Evolutionary conservation across 2,797 vertebrate species (phyloP), one percentile per base, ranked within the genome.

Genomic region (Sternotherus odoratus): DNA sequence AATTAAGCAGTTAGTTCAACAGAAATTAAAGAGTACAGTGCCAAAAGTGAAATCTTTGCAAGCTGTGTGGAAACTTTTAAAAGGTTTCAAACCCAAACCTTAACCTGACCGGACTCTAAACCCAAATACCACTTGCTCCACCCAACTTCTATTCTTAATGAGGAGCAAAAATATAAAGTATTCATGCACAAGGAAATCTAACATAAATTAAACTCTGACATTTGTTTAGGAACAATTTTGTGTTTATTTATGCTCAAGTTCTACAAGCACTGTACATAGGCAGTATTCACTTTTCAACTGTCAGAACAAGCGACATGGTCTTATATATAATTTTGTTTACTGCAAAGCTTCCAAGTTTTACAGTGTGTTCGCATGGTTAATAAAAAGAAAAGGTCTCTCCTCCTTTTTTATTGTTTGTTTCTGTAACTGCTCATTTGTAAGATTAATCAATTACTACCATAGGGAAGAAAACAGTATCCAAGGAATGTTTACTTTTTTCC

Each of bases 291-390:
- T 28, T 49, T 79, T 19, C 33, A 80, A 48, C 24, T 46, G 26
- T n/a, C 51, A 60, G 60, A 86, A 49, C 0, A 82, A 8, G 69
- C 16, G 1, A 8, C 0, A 0, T 12, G 11, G 4, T 66, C 83
- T 90, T 51, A 15, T 5, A 30, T 79, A 87, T 3, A 0, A 0
- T 23, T 36, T 36, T 77, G 39, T 63, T 91, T 60, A 85, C 49
- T 23, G 26, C 3, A 23, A 54, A 78, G 83, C 8, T 28, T 30
- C 33, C 36, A 66, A 23, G 82, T 12, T 1, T 86, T 63, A 30
- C 4, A 78, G 24, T 74, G 72, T 74, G 12, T 15, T 75, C 24
- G 15, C 30, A 26, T 30, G 17, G 26, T 15, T 75, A 48, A 75
- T 15, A 74, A 74, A 2, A 30, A 15, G 26, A 75, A 75, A 75